phyloP scores from a whole-genome alignment of 1,140 invertebrate genomes.

The Anoplolepis gracilipes region DNA sequence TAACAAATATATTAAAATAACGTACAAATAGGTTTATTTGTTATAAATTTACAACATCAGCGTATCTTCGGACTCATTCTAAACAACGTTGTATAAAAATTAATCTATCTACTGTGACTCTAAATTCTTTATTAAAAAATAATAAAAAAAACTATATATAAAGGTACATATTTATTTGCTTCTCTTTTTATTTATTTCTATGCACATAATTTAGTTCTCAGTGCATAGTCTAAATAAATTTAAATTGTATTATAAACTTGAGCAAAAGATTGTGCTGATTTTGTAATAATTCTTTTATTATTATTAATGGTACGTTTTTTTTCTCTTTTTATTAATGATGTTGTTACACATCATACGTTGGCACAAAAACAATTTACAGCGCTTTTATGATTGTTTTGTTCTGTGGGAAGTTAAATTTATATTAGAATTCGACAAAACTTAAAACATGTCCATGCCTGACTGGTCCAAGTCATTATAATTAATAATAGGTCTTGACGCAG shows the following conservation, averaged over 20 bases:
- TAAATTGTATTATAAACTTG: conserved; percentile 10
- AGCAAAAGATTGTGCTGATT: conserved; percentile 67
- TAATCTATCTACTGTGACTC: neutral
- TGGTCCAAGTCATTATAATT: conserved; percentile 95
- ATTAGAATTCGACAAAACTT: conserved; percentile 76
- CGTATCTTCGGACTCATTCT: conserved; percentile 25
- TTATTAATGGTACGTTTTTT: too few relatives aligned
- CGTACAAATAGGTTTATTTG: conserved; percentile 78
- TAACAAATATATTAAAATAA: conserved; percentile 70
- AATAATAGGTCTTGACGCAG: conserved; percentile 90
- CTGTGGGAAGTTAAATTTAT: neutral
- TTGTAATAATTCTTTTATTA: conserved; percentile 65
- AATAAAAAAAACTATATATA: neutral
- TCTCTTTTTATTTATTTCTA: neutral
- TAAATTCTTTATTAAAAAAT: conserved; percentile 1
- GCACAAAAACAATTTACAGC: conserved; percentile 5
- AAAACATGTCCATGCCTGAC: conserved; percentile 91
- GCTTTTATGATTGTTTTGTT: neutral
- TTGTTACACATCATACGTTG: conserved; percentile 65
- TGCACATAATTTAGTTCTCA: conserved; percentile 6
- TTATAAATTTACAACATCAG: conserved; percentile 70
- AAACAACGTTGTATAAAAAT: neutral
- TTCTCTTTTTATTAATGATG: too few relatives aligned
- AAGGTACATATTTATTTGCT: neutral
- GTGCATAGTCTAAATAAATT: conserved; percentile 22